Base-by-base conservation (phyloP, 2,113 vertebrate genomes). In the Myrmophylax atrothorax region DNA sequence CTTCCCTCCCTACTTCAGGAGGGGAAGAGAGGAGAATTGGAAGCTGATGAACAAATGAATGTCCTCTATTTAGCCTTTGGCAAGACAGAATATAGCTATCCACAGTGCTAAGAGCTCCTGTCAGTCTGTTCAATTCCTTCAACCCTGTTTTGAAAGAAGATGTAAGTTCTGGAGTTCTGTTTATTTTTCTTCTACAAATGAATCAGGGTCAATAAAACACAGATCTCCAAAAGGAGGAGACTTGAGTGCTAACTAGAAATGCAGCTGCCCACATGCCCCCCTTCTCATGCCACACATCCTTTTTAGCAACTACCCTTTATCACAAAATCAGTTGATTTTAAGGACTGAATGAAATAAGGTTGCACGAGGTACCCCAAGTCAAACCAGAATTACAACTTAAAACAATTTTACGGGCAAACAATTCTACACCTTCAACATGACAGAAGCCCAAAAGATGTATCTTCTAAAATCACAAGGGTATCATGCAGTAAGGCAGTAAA, bases 21-120 rank as follows among this genome's bases (percentile, higher is more conserved):
- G 86, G 53, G 63, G 33, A 69, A 82, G 75, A 92, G 96, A 82
- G 58, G 76, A 96, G 93, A 96, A 97, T 96, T 96, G 96, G 91
- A 95, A 97, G 94, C 96, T 95, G 97, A 98, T 97, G 95, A 96
- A 97, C 86, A 97, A 98, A 97, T 58, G 93, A 93, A 95, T 94
- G 98, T 95, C 97, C 97, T 98, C 97, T 96, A 97, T 98, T 98
- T 97, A 98, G 97, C 97, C 97, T 98, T 97, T 97, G 96, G 97
- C 97, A 92, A 97, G 95, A 96, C 47, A 88, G 91, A 97, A 93
- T 97, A 92, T 86, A 95, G 96, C 97, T 94, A 95, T 96, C 92
- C 93, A 97, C 84, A 84, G 87, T 5, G 35, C 88, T 97, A 93
- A 97, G 89, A 33, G 12, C 74, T 95, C 92, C 95, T 35, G 94